phyloP scores from a whole-genome alignment of 2,888 invertebrate species.

The Chloroclystis v-ata region DNA sequence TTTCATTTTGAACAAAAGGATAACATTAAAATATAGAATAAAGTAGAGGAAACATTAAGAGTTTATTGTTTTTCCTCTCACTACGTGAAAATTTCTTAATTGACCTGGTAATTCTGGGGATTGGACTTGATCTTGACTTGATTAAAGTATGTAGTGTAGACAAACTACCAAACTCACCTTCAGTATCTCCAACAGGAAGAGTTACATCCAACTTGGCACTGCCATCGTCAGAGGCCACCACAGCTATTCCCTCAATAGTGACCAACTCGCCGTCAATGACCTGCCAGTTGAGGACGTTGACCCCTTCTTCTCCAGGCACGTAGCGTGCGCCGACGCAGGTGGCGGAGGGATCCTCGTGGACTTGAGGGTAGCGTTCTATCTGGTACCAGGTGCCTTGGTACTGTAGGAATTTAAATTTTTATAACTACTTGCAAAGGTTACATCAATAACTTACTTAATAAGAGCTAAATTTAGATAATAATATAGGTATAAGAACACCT shows the following conservation, averaged over 20 bases:
- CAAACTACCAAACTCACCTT: not conserved
- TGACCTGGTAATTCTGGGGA: too few relatives aligned
- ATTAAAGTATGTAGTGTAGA: too few relatives aligned
- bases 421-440: too few relatives aligned
- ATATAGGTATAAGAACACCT: too few relatives aligned
- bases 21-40: too few relatives aligned
- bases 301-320: conserved; percentile 35
- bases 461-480: too few relatives aligned
- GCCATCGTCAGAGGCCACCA: conserved; percentile 39
- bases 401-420: too few relatives aligned
- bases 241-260: conserved; percentile 49
- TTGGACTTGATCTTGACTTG: too few relatives aligned
- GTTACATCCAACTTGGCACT: conserved; percentile 48
- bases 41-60: too few relatives aligned
- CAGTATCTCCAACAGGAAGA: conserved; percentile 32
- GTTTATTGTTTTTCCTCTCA: too few relatives aligned
- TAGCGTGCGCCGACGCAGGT: conserved; percentile 55
- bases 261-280: conserved; percentile 45
- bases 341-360: conserved; percentile 34
- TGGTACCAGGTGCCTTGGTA: conserved; percentile 67
- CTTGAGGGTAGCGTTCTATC: conserved; percentile 52
- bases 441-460: too few relatives aligned
- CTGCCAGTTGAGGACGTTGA: conserved; percentile 58
- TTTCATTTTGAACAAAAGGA: not conserved
- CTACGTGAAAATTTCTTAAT: too few relatives aligned